Percentiles rank a stretch among this genome's conserved stretches.
Conservation (phyloP, 2,888 invertebrate species). For the Sinhomidia bicolor region DNA sequence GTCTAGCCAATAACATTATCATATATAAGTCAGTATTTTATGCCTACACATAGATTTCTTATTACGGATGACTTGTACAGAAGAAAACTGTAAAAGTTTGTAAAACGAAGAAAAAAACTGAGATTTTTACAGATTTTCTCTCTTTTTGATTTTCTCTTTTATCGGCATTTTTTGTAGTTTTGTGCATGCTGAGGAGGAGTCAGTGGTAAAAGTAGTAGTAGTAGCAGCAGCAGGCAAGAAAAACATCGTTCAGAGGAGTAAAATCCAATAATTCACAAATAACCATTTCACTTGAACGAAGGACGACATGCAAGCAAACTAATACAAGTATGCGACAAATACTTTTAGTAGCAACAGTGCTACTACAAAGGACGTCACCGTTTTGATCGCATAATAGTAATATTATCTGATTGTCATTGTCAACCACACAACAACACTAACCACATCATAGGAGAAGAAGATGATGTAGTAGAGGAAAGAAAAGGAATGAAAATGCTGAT, state of each 20-base stretch:
- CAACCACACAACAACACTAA: constrained; percentile 5
- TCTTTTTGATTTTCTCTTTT: not conserved
- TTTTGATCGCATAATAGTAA: not conserved
- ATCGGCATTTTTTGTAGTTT: constrained; percentile 7
- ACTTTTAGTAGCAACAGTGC: too few species aligned
- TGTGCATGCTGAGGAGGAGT: not conserved
- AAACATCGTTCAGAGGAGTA: not conserved
- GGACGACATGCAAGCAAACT: too few species aligned
- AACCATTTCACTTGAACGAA: constrained; percentile 4
- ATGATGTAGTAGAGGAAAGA: not conserved
- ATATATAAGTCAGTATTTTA: too few species aligned
- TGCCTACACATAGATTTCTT: too few species aligned
- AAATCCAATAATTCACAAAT: constrained; percentile 1
- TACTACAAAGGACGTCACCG: not conserved
- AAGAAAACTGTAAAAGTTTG: not conserved
- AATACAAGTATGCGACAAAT: too few species aligned
- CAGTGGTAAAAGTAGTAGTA: too few species aligned
- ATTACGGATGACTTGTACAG: too few species aligned
- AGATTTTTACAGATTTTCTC: not conserved
- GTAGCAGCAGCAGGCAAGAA: too few species aligned
- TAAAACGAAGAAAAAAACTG: not conserved
- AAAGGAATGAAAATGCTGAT: constrained; percentile 17
- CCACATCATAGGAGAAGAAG: not conserved
- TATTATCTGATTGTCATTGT: constrained; percentile 3
- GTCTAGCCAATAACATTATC: not conserved